A percentile compares a stretch with the other conserved stretches of the same genome.
Evolutionary conservation across 2,888 invertebrate species (phyloP).

Genomic region (Nymphalis polychloros): DNA sequence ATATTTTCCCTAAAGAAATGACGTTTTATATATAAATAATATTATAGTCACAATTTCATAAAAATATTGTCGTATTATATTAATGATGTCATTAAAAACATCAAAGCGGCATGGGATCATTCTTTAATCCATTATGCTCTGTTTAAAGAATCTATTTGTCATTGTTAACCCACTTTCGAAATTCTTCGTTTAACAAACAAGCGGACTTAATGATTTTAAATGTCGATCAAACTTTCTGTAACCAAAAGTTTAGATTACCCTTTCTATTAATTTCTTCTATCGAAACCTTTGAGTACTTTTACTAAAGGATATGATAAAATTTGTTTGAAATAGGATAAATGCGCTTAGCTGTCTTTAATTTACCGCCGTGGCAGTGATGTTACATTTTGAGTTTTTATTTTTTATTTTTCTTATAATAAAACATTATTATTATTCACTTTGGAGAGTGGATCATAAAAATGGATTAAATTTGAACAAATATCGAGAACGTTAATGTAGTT

Average conservation of each 20-base stretch:
- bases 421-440: not conserved
- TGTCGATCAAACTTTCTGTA: constrained; percentile 20
- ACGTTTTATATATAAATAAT: not conserved
- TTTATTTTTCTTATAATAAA: too few relatives aligned
- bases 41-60: too few relatives aligned
- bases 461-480: constrained; percentile 17
- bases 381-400: too few relatives aligned
- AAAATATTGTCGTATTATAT: not conserved
- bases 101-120: constrained; percentile 10
- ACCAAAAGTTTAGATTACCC: constrained; percentile 6
- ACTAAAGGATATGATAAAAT: not conserved
- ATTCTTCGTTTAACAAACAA: constrained; percentile 17
- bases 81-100: constrained; percentile 3
- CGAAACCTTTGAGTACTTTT: not conserved
- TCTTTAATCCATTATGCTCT: constrained; percentile 14
- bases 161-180: constrained; percentile 31
- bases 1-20: not conserved
- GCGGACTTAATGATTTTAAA: constrained; percentile 29
- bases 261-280: constrained; percentile 31
- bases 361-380: too few relatives aligned
- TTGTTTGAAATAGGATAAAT: too few relatives aligned
- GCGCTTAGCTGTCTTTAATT: too few relatives aligned
- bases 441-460: not conserved
- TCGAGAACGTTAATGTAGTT: constrained; percentile 39
- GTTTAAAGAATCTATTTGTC: constrained; percentile 23